Percentiles rank a stretch among this genome's conserved stretches.
phyloP scores from a whole-genome alignment of 2,797 vertebrate species.

The Mareca penelope region DNA sequence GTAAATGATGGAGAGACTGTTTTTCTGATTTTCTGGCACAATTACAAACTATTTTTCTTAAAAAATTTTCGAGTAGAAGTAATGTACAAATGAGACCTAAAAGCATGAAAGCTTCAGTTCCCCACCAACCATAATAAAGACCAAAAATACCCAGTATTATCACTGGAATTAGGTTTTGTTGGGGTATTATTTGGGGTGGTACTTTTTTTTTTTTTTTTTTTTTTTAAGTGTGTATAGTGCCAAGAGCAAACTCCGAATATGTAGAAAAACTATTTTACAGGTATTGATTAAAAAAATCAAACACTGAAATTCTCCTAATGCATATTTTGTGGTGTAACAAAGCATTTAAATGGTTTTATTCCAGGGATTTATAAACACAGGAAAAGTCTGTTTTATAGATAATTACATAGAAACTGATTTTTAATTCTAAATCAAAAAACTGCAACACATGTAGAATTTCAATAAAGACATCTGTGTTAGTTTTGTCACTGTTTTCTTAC shows the following conservation, averaged over 20 bases:
- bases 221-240: neutral
- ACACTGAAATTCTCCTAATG: neutral
- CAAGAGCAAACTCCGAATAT: neutral
- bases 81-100: neutral
- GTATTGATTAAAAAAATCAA: no score
- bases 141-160: neutral
- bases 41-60: neutral
- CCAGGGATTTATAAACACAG: neutral
- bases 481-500: neutral
- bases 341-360: neutral
- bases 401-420: neutral
- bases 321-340: neutral
- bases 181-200: neutral
- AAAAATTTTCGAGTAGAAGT: neutral
- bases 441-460: neutral
- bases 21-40: neutral
- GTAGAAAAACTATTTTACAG: neutral
- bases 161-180: neutral
- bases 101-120: neutral
- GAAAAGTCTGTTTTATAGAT: neutral
- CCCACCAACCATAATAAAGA: neutral
- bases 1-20: neutral
- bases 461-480: neutral
- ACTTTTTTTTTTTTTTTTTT: neutral
- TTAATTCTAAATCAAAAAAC: neutral